Evolutionary conservation across 1,140 invertebrate species (phyloP).

Genomic region (Drosophila dunni): DNA sequence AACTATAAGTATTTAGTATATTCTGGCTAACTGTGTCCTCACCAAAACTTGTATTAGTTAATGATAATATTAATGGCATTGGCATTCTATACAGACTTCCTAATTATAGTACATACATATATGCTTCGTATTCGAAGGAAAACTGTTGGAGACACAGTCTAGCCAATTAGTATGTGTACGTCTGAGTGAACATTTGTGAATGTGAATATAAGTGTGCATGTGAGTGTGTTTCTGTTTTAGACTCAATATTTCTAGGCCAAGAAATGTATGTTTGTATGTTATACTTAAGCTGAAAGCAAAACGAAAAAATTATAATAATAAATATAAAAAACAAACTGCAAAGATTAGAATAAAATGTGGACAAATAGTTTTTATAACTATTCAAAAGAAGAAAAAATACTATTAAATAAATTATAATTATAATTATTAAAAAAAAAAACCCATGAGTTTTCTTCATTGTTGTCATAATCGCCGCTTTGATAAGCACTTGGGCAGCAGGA

Average conservation of each 20-base stretch:
- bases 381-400: slow-evolving; percentile 47
- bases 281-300: slow-evolving; percentile 54
- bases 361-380: slow-evolving; percentile 76
- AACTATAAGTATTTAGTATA: slow-evolving; percentile 3
- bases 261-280: slow-evolving; percentile 55
- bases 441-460: slow-evolving; percentile 15
- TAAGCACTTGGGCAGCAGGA: slow-evolving; percentile 85
- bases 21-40: slow-evolving; percentile 34
- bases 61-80: slow-evolving; percentile 35
- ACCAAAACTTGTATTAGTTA: slow-evolving; percentile 26
- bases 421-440: slow-evolving; percentile 63
- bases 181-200: neutral
- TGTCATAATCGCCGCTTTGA: slow-evolving; percentile 79
- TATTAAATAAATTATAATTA: slow-evolving; percentile 68
- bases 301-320: too few relatives aligned
- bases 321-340: slow-evolving; percentile 57
- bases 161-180: slow-evolving; percentile 42
- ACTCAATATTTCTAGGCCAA: slow-evolving; percentile 29
- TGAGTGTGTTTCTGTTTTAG: slow-evolving; percentile 25
- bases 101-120: slow-evolving; percentile 34
- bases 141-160: slow-evolving; percentile 34
- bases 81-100: slow-evolving; percentile 44
- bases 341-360: slow-evolving; percentile 80
- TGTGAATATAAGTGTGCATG: neutral
- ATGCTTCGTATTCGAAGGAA: slow-evolving; percentile 48